These are phyloP conservation scores for Drosophila dunni DNA, from an alignment of 1,140 invertebrate genomes.

Conservation along the genomic window DNA sequence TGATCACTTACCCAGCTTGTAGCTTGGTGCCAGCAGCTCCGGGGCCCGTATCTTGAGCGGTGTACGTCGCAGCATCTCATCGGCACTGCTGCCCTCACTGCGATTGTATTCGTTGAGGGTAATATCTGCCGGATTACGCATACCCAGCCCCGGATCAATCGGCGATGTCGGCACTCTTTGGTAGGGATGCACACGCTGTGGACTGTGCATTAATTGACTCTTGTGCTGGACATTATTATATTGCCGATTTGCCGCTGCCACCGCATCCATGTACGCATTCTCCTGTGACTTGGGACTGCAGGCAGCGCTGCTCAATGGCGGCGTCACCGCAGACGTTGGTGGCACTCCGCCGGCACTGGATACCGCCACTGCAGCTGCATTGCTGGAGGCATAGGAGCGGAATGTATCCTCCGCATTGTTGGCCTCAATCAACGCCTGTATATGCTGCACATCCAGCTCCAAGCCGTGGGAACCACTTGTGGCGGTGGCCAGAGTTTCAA, in stretches of 20 bases:
- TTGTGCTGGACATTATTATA: slow-evolving; percentile 46
- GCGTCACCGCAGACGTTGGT: slow-evolving; percentile 61
- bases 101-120: slow-evolving; percentile 83
- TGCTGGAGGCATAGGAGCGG: slow-evolving; percentile 54
- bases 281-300: slow-evolving; percentile 70
- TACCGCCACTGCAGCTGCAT: slow-evolving; percentile 29
- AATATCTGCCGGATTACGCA: slow-evolving; percentile 79
- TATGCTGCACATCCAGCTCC: slow-evolving; percentile 74
- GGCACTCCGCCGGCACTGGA: slow-evolving; percentile 44
- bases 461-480: slow-evolving; percentile 41
- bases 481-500: slow-evolving; percentile 58
- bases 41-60: slow-evolving; percentile 71
- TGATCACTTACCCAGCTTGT: slow-evolving; percentile 59
- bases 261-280: slow-evolving; percentile 37
- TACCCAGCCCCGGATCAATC: slow-evolving; percentile 47
- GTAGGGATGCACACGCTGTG: slow-evolving; percentile 80
- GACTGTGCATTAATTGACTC: slow-evolving; percentile 64
- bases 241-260: slow-evolving; percentile 46
- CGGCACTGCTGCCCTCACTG: slow-evolving; percentile 69
- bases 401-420: slow-evolving; percentile 68
- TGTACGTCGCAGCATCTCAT: slow-evolving; percentile 71
- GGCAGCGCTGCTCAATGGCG: slow-evolving; percentile 56
- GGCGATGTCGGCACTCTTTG: slow-evolving; percentile 68
- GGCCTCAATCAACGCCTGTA: slow-evolving; percentile 75
- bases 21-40: slow-evolving; percentile 60